phyloP scores from a whole-genome alignment of 1,140 invertebrate species.

The Caerostris darwini region DNA sequence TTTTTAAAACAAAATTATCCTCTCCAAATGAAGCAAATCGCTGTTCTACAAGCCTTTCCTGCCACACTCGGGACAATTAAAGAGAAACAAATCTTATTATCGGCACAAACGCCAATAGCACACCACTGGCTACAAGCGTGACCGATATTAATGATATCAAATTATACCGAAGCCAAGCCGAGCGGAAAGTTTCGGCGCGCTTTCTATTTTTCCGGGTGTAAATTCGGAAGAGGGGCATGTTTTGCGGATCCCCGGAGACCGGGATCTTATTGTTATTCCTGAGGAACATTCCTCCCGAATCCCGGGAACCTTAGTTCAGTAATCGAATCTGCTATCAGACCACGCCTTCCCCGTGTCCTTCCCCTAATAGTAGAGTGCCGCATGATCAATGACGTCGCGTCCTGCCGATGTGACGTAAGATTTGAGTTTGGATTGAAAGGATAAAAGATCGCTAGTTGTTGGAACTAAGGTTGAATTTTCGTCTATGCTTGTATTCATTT shows the following conservation, averaged over 20 bases:
- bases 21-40: neutral
- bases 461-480: too few species aligned
- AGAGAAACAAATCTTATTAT: conserved; percentile 29
- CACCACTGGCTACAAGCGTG: neutral
- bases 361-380: conserved; percentile 45
- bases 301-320: conserved; percentile 42
- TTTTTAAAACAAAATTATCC: too few species aligned
- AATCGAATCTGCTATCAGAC: conserved; percentile 58
- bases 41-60: neutral
- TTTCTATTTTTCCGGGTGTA: conserved; percentile 44
- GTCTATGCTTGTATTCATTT: too few species aligned
- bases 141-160: conserved; percentile 39
- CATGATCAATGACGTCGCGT: conserved; percentile 24
- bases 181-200: neutral
- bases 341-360: conserved; percentile 42
- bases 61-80: neutral
- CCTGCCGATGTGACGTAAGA: neutral
- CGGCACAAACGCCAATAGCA: conserved; percentile 25
- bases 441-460: neutral
- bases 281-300: conserved; percentile 38
- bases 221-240: conserved; percentile 43
- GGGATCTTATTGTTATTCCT: conserved; percentile 52
- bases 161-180: conserved; percentile 16
- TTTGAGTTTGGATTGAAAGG: conserved; percentile 46
- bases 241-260: conserved; percentile 15